A percentile compares a stretch with the other conserved stretches of the same genome.
Evolutionary conservation across 2,888 invertebrate genomes (phyloP).

Genomic region (Parnassius glacialis): DNA sequence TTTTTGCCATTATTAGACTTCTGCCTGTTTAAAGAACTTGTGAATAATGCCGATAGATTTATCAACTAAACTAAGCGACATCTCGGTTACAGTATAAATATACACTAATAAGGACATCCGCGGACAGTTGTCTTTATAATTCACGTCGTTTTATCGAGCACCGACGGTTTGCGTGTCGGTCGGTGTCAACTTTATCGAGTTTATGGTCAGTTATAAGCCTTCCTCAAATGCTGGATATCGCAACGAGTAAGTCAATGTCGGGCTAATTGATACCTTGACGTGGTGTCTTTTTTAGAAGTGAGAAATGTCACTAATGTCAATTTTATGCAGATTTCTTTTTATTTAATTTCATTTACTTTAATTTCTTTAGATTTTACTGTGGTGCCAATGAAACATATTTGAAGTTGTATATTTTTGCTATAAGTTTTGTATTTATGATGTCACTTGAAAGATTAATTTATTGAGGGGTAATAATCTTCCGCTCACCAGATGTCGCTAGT

Average conservation of each 20-base stretch:
- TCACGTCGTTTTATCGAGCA: slow-evolving; percentile 61
- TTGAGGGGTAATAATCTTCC: no score
- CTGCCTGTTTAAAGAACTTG: no score
- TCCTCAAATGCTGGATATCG: slow-evolving; percentile 53
- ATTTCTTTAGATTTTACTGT: no score
- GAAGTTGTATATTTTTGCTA: no score
- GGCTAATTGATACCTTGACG: slow-evolving; percentile 58
- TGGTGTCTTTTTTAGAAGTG: slow-evolving; percentile 32
- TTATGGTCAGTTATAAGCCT: slow-evolving; percentile 52
- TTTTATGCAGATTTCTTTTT: neutral
- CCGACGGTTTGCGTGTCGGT: slow-evolving; percentile 58
- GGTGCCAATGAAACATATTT: no score
- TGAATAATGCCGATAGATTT: no score
- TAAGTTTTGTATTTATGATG: no score
- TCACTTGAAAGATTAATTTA: no score
- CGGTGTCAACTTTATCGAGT: slow-evolving; percentile 52
- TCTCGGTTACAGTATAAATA: slow-evolving; percentile 39
- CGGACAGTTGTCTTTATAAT: slow-evolving; percentile 62
- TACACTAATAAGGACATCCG: slow-evolving; percentile 63
- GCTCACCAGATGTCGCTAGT: no score
- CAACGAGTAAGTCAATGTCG: slow-evolving; percentile 60
- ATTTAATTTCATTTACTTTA: no score
- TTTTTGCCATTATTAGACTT: no score
- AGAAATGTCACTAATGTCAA: neutral
- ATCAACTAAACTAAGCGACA: slow-evolving; percentile 17